These are phyloP conservation scores for Platynereis dumerilii DNA, from an alignment of 2,888 invertebrate species.

Conservation along the genomic window DNA sequence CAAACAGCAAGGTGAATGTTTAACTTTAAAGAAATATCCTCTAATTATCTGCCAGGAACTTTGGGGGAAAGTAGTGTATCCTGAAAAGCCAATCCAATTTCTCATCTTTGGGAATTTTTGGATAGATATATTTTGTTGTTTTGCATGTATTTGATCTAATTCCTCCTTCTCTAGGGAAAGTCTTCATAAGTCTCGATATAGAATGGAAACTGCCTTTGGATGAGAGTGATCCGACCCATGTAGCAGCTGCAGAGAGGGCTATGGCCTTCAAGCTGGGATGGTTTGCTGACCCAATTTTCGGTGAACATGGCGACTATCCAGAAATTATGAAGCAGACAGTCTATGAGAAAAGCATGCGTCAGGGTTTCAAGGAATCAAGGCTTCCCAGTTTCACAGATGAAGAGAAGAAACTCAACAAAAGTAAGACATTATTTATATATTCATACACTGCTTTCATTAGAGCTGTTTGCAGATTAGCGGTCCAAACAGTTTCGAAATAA, in stretches of 20 bases:
- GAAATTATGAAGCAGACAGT: slow-evolving; percentile 23
- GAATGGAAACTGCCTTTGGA: slow-evolving; percentile 39
- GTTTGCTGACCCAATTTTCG: slow-evolving; percentile 54
- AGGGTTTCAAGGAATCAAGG: slow-evolving; percentile 37
- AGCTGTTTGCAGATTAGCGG: no score
- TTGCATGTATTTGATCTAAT: no score
- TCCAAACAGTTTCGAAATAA: no score
- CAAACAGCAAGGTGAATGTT: slow-evolving; percentile 34
- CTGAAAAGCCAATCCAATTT: no score
- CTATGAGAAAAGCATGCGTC: slow-evolving; percentile 3
- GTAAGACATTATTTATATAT: no score
- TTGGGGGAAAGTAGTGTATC: no score
- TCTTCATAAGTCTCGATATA: slow-evolving; percentile 33
- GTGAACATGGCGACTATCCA: slow-evolving; percentile 47
- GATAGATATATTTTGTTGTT: no score
- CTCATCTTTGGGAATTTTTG: no score
- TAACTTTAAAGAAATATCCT: no score
- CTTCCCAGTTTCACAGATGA: slow-evolving; percentile 55
- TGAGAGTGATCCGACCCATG: slow-evolving; percentile 19
- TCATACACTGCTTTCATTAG: no score
- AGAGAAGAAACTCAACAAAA: slow-evolving; percentile 47
- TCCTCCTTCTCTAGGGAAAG: slow-evolving; percentile 32
- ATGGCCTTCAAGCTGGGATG: slow-evolving; percentile 45
- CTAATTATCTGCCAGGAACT: no score
- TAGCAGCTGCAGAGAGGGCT: slow-evolving; percentile 29